phyloP scores from a whole-genome alignment of 2,888 invertebrate species.

The Rugalucina vietnamica region DNA sequence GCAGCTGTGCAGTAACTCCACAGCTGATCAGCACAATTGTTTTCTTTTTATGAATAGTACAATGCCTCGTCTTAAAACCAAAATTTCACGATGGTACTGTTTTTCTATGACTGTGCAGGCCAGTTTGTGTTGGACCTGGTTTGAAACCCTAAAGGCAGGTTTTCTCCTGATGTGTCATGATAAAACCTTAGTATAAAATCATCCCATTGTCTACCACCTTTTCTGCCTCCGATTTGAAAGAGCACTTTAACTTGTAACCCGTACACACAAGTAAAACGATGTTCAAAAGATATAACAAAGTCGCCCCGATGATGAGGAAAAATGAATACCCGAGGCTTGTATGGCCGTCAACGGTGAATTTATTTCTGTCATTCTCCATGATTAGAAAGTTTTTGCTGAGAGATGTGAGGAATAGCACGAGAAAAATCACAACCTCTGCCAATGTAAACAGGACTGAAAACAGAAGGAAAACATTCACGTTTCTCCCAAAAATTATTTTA shows the following conservation, averaged over 20 bases:
- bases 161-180: no score
- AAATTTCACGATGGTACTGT: no score
- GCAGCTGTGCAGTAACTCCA: no score
- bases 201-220: constrained; percentile 88
- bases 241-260: constrained; percentile 87
- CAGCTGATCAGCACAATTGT: no score
- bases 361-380: constrained; percentile 88
- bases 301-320: constrained; percentile 92
- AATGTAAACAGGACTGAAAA: constrained; percentile 90
- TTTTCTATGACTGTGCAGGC: no score
- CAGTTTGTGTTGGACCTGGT: no score
- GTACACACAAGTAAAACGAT: constrained; percentile 90
- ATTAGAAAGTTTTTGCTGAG: constrained; percentile 93
- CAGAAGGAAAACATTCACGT: no score
- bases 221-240: constrained; percentile 87
- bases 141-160: not conserved
- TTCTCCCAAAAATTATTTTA: no score
- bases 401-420: constrained; percentile 92
- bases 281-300: constrained; percentile 89
- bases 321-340: constrained; percentile 94
- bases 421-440: constrained; percentile 92
- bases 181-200: constrained; percentile 85
- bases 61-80: no score
- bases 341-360: constrained; percentile 92
- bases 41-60: no score